Percentiles rank a stretch among this genome's conserved stretches.
These are phyloP conservation scores for Drosophila fuyamai DNA, from an alignment of 1,140 invertebrate species.

Conservation along the genomic window DNA sequence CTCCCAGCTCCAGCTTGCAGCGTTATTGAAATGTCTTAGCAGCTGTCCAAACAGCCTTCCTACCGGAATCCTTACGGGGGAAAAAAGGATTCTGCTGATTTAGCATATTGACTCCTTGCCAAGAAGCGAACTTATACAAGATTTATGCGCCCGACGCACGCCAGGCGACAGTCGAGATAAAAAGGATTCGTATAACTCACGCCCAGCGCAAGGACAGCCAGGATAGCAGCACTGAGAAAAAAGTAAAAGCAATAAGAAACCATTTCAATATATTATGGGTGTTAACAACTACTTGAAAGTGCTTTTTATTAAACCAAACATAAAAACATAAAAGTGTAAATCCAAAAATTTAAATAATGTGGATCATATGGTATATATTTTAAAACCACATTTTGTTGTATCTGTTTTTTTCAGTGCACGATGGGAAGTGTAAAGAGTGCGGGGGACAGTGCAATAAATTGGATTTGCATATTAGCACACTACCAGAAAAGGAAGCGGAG, in stretches of 20 bases:
- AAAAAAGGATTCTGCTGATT: constrained; percentile 66
- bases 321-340: no score
- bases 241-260: neutral
- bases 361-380: no score
- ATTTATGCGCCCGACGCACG: constrained; percentile 71
- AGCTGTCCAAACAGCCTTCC: constrained; percentile 70
- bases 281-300: no score
- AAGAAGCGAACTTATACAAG: constrained; percentile 80
- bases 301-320: no score
- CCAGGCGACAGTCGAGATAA: constrained; percentile 74
- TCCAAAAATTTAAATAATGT: no score
- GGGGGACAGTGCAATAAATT: constrained; percentile 75
- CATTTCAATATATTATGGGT: no score
- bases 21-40: constrained; percentile 80
- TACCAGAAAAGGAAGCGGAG: constrained; percentile 12
- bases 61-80: constrained; percentile 3
- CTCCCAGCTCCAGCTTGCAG: constrained; percentile 43
- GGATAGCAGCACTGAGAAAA: constrained; percentile 4
- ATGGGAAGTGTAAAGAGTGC: neutral
- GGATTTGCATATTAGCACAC: constrained; percentile 84
- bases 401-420: neutral
- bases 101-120: constrained; percentile 83
- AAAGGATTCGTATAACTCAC: constrained; percentile 77
- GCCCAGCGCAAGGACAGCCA: constrained; percentile 26
- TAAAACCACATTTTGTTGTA: neutral